Base-by-base conservation (phyloP, 2,113 vertebrate species). In the Connochaetes taurinus region DNA sequence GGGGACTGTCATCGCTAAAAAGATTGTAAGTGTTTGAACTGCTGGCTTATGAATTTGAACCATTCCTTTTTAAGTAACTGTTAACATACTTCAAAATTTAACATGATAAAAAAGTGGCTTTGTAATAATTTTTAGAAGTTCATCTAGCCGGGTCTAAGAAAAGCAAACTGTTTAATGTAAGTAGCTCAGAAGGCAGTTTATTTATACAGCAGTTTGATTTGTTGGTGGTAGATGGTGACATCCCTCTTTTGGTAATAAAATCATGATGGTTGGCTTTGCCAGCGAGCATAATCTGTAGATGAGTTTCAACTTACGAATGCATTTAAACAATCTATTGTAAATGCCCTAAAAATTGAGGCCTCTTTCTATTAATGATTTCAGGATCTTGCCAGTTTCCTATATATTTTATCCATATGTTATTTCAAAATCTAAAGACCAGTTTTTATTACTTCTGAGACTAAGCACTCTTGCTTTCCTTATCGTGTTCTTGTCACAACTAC, bases 1-100 rank as follows among this genome's bases (percentile, higher is more conserved):
- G 99, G 92, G 99, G 99, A 82, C 99, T 99, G 98, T 98, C 99
- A 21, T 99, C 99, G 9, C 99, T 99, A 64, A 99, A 99, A 98
- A 99, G 99, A 99, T 98, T 99, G 99, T 99, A 98, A 99, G 99
- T 99, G 98, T 95, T 96, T 60, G 55, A 67, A 93, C 85, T 45
- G 92, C n/a, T 97, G 78, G 29, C 71, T 83, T 96, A 29, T 29
- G 16, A 93, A 6, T 64, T 87, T 92, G n/a, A 95, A 93, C 17
- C 40, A 5, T 90, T 82, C 15, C 81, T 93, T 67, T 47, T 7
- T 64, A 78, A 90, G 8, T 90, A 62, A 25, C 58, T 55, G 2
- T 91, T 96, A 78, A 74, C 5, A 17, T 29, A 50, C 13, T 55
- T 87, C 6, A 36, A 53, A 31, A 11, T 91, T 85, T 67, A 83